phyloP scores from a whole-genome alignment of 2,797 vertebrate genomes.

The Trematocara caparti region DNA sequence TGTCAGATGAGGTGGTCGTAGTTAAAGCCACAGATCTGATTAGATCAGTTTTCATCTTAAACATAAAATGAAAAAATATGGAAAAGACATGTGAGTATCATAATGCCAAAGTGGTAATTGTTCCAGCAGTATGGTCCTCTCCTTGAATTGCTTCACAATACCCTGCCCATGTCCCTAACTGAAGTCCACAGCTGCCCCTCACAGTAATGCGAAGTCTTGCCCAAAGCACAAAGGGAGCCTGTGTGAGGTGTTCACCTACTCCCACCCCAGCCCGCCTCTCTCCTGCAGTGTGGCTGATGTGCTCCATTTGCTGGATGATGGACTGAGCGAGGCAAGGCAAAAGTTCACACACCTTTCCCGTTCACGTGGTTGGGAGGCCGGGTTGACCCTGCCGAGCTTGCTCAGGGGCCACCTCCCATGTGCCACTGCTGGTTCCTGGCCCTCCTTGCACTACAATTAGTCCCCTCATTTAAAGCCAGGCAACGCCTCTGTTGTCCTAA shows the following conservation, averaged over 20 bases:
- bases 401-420: conserved; percentile 63
- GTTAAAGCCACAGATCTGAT: not conserved
- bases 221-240: conserved; percentile 88
- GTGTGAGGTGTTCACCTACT: conserved; percentile 70
- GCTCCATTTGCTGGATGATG: conserved; percentile 96
- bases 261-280: conserved; percentile 25
- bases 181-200: conserved; percentile 50
- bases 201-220: conserved; percentile 79
- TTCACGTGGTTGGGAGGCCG: conserved; percentile 80
- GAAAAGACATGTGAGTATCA: conserved; percentile 82
- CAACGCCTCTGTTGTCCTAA: conserved; percentile 60
- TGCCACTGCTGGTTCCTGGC: conserved; percentile 42
- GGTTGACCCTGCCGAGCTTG: conserved; percentile 77
- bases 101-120: conserved; percentile 87
- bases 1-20: not conserved
- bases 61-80: conserved; percentile 33
- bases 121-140: conserved; percentile 72
- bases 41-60: conserved; percentile 83
- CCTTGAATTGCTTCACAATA: conserved; percentile 21
- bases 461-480: conserved; percentile 59
- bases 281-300: conserved; percentile 77
- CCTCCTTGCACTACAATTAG: conserved; percentile 61
- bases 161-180: conserved; percentile 29
- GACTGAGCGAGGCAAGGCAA: conserved; percentile 86
- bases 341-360: conserved; percentile 97